phyloP scores from a whole-genome alignment of 2,888 invertebrate species.

The Eulithis testata region DNA sequence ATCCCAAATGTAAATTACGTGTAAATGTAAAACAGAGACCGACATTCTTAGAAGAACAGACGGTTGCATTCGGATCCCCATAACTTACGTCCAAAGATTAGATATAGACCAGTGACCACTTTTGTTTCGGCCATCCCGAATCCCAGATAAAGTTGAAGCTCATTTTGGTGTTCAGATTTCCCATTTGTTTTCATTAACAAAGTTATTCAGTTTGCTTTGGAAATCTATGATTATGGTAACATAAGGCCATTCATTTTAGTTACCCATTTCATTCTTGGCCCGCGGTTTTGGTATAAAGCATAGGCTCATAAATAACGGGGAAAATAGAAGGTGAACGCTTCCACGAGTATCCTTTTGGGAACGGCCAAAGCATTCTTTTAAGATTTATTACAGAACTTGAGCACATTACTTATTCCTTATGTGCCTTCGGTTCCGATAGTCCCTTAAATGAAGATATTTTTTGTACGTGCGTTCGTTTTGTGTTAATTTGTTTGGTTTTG shows the following conservation, averaged over 20 bases:
- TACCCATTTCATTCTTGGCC: constrained; percentile 81
- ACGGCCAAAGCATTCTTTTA: constrained; percentile 83
- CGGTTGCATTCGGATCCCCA: constrained; percentile 62
- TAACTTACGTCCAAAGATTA: constrained; percentile 74
- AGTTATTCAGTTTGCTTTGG: constrained; percentile 61
- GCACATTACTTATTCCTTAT: constrained; percentile 83
- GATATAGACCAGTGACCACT: constrained; percentile 54
- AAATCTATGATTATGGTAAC: constrained; percentile 78
- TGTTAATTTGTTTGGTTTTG: constrained; percentile 42
- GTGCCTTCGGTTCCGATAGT: constrained; percentile 73
- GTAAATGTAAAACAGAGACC: constrained; percentile 69
- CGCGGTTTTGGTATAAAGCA: constrained; percentile 81
- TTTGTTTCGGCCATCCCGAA: constrained; percentile 62
- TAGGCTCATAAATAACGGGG: constrained; percentile 82
- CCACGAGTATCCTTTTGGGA: constrained; percentile 83
- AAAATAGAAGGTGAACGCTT: constrained; percentile 84
- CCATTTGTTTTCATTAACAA: constrained; percentile 73
- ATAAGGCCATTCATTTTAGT: constrained; percentile 78
- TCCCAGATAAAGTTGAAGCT: constrained; percentile 30
- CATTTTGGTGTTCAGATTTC: constrained; percentile 55
- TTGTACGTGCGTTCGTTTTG: constrained; percentile 51
- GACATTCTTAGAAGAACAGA: constrained; percentile 66
- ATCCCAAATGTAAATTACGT: constrained; percentile 78
- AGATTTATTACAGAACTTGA: constrained; percentile 83
- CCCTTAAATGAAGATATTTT: constrained; percentile 64